phyloP scores from a whole-genome alignment of 2,797 vertebrate species.

The Eleutherodactylus coqui region DNA sequence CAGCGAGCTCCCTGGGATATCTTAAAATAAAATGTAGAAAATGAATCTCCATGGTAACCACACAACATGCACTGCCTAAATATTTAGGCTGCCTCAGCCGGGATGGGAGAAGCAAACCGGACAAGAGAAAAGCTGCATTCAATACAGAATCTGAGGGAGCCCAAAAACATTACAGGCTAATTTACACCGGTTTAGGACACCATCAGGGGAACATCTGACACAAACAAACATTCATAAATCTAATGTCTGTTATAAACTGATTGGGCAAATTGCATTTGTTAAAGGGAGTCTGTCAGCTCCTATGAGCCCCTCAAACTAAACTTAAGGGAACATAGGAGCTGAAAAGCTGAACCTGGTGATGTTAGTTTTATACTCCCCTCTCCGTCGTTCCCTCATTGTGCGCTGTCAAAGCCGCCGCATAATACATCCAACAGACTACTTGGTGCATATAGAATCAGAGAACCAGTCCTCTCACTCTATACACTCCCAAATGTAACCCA shows the following conservation, averaged over 20 bases:
- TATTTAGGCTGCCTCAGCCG: constrained; percentile 23
- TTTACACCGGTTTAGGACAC: background rate
- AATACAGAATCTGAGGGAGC: background rate
- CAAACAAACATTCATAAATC: background rate
- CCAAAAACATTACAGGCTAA: background rate
- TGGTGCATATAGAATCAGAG: too few relatives aligned
- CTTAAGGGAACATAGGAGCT: too few relatives aligned
- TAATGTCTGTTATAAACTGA: background rate
- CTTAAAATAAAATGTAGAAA: constrained; percentile 34
- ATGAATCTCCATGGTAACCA: constrained; percentile 50
- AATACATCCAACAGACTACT: too few relatives aligned
- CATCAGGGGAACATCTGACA: background rate
- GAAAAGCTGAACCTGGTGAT: too few relatives aligned
- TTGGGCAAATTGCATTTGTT: background rate
- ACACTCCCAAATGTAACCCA: too few relatives aligned
- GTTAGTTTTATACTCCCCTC: too few relatives aligned
- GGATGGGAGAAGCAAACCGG: background rate
- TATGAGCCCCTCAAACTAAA: too few relatives aligned
- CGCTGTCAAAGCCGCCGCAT: too few relatives aligned
- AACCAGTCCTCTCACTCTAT: too few relatives aligned
- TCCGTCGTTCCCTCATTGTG: too few relatives aligned
- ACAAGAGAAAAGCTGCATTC: background rate
- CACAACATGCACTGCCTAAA: constrained; percentile 10
- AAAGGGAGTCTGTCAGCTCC: background rate
- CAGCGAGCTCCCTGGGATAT: constrained; percentile 10